phyloP scores from a whole-genome alignment of 2,113 vertebrate species.

The Columba janthina region DNA sequence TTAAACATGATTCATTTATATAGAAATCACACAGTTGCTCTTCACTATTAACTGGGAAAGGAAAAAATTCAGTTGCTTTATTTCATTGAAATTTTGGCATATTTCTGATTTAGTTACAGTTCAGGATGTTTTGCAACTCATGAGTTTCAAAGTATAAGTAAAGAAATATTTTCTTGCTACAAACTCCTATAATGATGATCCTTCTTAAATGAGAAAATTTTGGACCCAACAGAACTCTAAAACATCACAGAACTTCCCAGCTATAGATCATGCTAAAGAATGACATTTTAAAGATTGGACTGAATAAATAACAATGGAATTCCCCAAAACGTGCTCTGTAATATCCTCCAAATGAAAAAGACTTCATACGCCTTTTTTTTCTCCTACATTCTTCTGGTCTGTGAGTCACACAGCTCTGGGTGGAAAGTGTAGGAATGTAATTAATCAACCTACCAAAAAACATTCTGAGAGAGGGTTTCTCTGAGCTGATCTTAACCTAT shows the following conservation, averaged over 20 bases:
- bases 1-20: background rate
- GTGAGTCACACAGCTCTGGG: background rate
- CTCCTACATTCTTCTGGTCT: background rate
- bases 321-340: background rate
- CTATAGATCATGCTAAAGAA: background rate
- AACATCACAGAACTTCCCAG: background rate
- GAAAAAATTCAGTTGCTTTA: background rate
- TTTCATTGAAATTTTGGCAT: background rate
- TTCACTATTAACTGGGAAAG: background rate
- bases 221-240: background rate
- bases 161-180: background rate
- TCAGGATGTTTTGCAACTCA: background rate
- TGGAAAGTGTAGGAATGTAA: background rate
- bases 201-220: background rate
- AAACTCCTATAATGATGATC: background rate
- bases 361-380: background rate
- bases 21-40: background rate
- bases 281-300: background rate
- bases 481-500: background rate
- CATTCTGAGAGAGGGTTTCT: background rate
- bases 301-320: background rate
- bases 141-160: background rate
- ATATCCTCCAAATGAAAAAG: background rate
- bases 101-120: background rate
- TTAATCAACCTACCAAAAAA: background rate